Percentiles rank a stretch among this genome's conserved stretches.
phyloP scores from a whole-genome alignment of 2,113 vertebrate species.

The Procavia capensis region DNA sequence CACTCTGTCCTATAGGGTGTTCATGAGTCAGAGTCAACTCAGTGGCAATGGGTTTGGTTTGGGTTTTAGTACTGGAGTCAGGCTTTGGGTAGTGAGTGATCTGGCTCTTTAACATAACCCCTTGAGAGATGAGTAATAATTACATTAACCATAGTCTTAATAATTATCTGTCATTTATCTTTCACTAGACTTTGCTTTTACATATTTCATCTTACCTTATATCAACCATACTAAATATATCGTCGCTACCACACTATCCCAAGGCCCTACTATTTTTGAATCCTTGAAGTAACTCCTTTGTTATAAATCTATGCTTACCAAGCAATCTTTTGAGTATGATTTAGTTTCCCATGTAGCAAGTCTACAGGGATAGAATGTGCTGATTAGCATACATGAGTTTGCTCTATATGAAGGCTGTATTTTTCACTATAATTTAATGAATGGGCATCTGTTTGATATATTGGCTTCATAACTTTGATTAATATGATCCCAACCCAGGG shows the following conservation, averaged over 20 bases:
- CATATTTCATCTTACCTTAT: neutral
- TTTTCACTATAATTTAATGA: neutral
- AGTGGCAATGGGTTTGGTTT: too few species aligned
- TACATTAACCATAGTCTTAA: neutral
- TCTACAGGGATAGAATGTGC: neutral
- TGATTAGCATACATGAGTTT: neutral
- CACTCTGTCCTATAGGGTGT: too few species aligned
- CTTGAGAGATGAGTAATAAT: neutral
- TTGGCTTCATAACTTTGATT: neutral
- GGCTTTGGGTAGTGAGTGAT: neutral
- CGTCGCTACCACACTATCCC: neutral
- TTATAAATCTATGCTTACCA: neutral
- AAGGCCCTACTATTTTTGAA: neutral
- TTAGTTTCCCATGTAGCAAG: neutral
- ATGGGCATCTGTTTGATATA: neutral
- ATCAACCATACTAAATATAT: neutral
- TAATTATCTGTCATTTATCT: neutral
- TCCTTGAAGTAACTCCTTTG: neutral
- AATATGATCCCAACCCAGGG: neutral
- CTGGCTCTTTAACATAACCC: neutral
- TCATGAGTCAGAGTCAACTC: too few species aligned
- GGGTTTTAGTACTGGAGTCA: neutral
- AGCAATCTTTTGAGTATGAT: neutral
- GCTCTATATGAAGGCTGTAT: neutral
- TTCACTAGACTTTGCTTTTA: constrained; percentile 5